Conservation (phyloP, 2,888 invertebrate genomes). For the Toxonevra muliebris region DNA sequence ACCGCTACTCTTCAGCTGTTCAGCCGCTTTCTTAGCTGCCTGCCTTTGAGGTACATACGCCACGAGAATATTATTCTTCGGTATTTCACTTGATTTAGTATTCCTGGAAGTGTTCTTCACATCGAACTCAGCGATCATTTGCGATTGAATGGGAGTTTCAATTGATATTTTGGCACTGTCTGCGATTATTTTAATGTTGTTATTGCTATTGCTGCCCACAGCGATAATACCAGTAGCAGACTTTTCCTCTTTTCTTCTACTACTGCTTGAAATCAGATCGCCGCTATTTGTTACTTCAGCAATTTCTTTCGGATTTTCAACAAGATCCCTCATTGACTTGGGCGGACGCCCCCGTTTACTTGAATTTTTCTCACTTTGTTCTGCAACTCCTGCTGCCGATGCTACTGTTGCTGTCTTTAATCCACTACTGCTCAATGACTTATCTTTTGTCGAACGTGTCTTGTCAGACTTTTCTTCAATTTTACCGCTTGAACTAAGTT, state of each 20-base stretch:
- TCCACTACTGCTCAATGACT: slow-evolving; percentile 11
- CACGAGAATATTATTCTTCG: slow-evolving; percentile 69
- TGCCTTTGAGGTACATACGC: slow-evolving; percentile 90
- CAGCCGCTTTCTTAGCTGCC: slow-evolving; percentile 91
- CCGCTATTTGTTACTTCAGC: slow-evolving; percentile 25
- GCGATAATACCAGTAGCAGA: neutral
- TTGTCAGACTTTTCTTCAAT: slow-evolving; percentile 29
- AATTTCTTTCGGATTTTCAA: slow-evolving; percentile 49
- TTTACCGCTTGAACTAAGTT: neutral
- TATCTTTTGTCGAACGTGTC: slow-evolving; percentile 30
- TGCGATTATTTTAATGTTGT: slow-evolving; percentile 3
- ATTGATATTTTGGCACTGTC: slow-evolving; percentile 13
- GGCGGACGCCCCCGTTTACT: slow-evolving; percentile 61
- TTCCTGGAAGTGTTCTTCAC: slow-evolving; percentile 27
- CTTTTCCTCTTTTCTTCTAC: slow-evolving; percentile 34
- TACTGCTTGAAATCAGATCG: slow-evolving; percentile 29
- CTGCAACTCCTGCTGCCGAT: too few species aligned
- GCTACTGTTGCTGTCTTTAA: slow-evolving; percentile 11
- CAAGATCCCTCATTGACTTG: slow-evolving; percentile 49
- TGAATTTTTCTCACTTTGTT: slow-evolving; percentile 54
- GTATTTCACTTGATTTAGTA: slow-evolving; percentile 34
- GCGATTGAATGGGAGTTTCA: slow-evolving; percentile 13
- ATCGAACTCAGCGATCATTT: slow-evolving; percentile 24
- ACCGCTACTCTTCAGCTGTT: slow-evolving; percentile 87
- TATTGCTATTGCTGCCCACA: slow-evolving; percentile 8